A percentile compares a stretch with the other conserved stretches of the same genome.
Evolutionary conservation across 2,113 vertebrate genomes (phyloP).

Genomic region (Sapajus apella): DNA sequence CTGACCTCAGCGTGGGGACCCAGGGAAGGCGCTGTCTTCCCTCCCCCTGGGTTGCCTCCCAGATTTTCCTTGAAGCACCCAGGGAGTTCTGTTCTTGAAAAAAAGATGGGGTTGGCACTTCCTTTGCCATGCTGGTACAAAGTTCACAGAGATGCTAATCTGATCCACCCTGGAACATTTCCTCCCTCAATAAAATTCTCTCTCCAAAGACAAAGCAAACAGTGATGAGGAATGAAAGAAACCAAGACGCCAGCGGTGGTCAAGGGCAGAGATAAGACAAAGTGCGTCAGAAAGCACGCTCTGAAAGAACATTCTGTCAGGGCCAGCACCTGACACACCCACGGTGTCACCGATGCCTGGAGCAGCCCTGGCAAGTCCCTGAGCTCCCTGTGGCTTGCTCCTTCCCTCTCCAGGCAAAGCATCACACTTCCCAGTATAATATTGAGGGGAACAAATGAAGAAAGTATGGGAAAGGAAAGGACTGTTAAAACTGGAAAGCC

Average conservation of each 20-base stretch:
- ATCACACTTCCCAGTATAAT: too few relatives aligned
- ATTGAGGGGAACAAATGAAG: not conserved
- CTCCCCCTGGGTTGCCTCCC: not conserved
- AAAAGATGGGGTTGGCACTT: conserved; percentile 19
- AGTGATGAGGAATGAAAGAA: conserved; percentile 52
- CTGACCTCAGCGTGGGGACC: not conserved
- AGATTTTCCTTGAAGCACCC: conserved; percentile 14
- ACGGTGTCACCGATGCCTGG: not conserved
- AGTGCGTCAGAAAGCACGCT: not conserved
- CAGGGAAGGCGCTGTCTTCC: not conserved
- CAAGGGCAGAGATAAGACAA: conserved; percentile 32
- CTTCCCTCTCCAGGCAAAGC: not conserved
- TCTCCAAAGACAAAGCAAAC: conserved; percentile 66
- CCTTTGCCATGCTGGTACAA: conserved; percentile 20
- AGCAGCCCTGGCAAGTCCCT: not conserved
- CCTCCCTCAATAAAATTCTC: conserved; percentile 29
- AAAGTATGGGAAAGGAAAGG: not conserved
- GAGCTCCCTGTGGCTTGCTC: not conserved
- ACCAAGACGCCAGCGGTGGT: not conserved
- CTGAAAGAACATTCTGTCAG: not conserved
- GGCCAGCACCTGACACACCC: not conserved
- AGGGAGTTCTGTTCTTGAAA: conserved; percentile 9
- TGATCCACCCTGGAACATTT: conserved; percentile 71
- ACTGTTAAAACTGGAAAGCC: not conserved
- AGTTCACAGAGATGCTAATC: conserved; percentile 49